Base-by-base conservation (phyloP, 1,140 invertebrate species). In the Aphis craccivora region DNA sequence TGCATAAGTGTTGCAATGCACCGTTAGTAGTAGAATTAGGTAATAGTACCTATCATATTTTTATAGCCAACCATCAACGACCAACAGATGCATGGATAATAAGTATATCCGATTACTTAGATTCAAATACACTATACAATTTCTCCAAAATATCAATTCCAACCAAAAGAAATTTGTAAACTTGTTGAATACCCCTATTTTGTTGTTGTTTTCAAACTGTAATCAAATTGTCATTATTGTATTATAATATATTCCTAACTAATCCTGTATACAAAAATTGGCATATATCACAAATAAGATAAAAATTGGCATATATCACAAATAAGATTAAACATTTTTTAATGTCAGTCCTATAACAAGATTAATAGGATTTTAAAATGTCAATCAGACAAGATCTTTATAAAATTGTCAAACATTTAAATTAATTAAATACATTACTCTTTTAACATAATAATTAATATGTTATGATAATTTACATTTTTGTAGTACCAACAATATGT, bases 141-240 rank as follows among this genome's bases (percentile, higher is more conserved):
- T 99, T 99, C 95, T 99, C 98, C 2, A 98, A 99, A 35, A 98
- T 99, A 88, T 99, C 99, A 94, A 99, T 99, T 30, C 98, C 99
- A 51, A 99, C 98, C 84, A 99, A 96, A 95, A 99, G 8, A 98
- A 96, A 96, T 99, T 99, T 94, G 99, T 99, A 91, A 99, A 95
- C 96, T 99, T 99, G 55, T 98, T 97, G 95, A 99, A 99, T 51
- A 99, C 99, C 83, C 99, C 99, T 90, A 99, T 97, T 96, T 99
- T 99, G 95, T 99, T 99, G 95, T 99, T 99, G 95, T 99, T 99
- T 96, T 99, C 99, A 95, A 99, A 99, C 96, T 99, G 98, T 84
- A 98, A 97, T 94, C 99, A 97, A 60, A 99, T 96, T 95, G 99
- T 99, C 99, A 99, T 99, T 93, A 90, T 93, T 92, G 90, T 92